These are phyloP conservation scores for Schizopygopsis malacanthus DNA, from an alignment of 2,797 vertebrate genomes.

Conservation along the genomic window DNA sequence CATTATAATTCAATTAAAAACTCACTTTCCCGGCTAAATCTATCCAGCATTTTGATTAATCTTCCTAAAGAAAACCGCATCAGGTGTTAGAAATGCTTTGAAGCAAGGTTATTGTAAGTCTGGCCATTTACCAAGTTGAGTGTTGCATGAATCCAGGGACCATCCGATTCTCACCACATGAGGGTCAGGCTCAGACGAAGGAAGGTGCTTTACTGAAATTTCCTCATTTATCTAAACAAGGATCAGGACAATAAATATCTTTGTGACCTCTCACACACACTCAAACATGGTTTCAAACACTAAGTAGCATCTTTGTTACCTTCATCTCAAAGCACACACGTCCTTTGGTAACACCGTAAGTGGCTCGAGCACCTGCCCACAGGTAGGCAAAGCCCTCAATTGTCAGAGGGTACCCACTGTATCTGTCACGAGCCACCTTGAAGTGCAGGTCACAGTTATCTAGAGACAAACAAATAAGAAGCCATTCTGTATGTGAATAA, in stretches of 20 bases:
- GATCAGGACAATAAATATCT: background rate
- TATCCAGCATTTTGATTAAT: background rate
- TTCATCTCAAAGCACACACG: constrained; percentile 93
- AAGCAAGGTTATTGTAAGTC: background rate
- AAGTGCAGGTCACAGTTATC: constrained; percentile 96
- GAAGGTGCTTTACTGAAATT: constrained; percentile 92
- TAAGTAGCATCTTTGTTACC: constrained; percentile 70
- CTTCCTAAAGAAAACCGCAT: background rate
- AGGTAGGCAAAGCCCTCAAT: constrained; percentile 95
- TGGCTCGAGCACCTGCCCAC: constrained; percentile 91
- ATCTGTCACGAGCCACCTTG: constrained; percentile 91
- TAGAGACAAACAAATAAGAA: constrained; percentile 62
- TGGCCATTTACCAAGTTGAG: constrained; percentile 86
- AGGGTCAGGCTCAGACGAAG: constrained; percentile 88
- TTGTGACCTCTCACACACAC: background rate
- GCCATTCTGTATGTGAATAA: background rate
- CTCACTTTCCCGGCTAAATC: background rate
- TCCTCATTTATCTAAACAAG: constrained; percentile 88
- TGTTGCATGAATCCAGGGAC: constrained; percentile 92
- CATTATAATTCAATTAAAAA: background rate
- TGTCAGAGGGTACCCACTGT: constrained; percentile 91
- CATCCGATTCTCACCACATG: constrained; percentile 95
- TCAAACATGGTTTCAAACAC: background rate
- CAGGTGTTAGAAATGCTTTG: background rate
- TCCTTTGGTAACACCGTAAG: constrained; percentile 86